Base-by-base conservation (phyloP, 2,797 vertebrate genomes). In the Scomberomorus guttatus region DNA sequence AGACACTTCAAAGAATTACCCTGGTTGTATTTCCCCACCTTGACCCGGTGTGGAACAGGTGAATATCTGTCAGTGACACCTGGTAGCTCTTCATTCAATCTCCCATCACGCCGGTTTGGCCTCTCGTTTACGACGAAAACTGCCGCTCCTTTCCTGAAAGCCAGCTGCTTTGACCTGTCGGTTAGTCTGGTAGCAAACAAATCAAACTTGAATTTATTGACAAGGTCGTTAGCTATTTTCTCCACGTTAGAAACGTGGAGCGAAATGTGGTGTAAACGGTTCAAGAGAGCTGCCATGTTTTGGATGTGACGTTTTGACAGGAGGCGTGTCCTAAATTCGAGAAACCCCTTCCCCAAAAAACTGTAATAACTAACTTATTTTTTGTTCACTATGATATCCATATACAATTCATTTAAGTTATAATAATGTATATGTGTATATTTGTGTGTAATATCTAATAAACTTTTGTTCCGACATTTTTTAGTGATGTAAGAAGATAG, bases 71-170 rank as follows among this genome's bases (percentile, higher is more conserved):
- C 32, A 1, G 29, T 37, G 8, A n/a, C 46, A 57, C n/a, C 50
- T 2, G 7, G 60, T 4, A 14, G 54, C 17, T 59, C 65, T 44
- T 64, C 88, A 73, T 83, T 89, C 81, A 85, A 11, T 20, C 51
- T 54, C 55, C 1, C 71, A 1, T 4, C 12, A 0, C 32, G 7
- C 13, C 6, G 57, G 2, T 39, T 42, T 2, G 67, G 56, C 20
- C 90, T 93, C 87, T 99, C 94, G 0, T 96, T 99, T 22, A 99
- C 80, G 2, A 99, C 74, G 81, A 99, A 98, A 63, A 97, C 77
- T 0, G 97, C 96, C 0, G 93, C 73, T n/a, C 97, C 96, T 58
- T 91, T 96, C 1, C 87, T 91, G 70, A 99, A 72, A 8, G 96
- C 97, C 81, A 97, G 80, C 94, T 99, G 98, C 60, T 89, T 92